Evolutionary conservation across 2,888 invertebrate species (phyloP).

Genomic region (Encarsia formosa): DNA sequence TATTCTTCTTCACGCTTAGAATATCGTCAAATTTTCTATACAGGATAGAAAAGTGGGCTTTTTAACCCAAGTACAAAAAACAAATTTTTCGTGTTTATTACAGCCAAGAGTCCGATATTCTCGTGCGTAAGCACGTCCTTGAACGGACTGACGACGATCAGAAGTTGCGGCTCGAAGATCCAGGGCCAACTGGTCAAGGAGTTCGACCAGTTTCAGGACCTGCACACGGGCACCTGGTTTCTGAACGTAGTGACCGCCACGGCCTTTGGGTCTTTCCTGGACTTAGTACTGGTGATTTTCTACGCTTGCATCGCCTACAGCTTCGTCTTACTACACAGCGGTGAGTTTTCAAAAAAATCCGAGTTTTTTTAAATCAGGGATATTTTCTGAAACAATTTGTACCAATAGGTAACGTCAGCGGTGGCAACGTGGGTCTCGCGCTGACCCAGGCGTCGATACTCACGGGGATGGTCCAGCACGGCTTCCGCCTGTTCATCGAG

Average conservation of each 20-base stretch:
- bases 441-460: slow-evolving; percentile 68
- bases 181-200: slow-evolving; percentile 67
- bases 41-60: too few relatives aligned
- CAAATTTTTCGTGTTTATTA: too few relatives aligned
- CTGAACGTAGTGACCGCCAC: slow-evolving; percentile 61
- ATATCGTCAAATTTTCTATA: too few relatives aligned
- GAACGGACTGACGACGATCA: slow-evolving; percentile 80
- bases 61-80: too few relatives aligned
- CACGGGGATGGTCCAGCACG: slow-evolving; percentile 76
- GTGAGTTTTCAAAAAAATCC: slow-evolving; percentile 49
- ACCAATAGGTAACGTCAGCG: slow-evolving; percentile 34
- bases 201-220: slow-evolving; percentile 67
- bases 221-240: slow-evolving; percentile 68
- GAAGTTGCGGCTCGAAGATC: slow-evolving; percentile 66
- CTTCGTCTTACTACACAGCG: slow-evolving; percentile 57
- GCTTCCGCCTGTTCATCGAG: slow-evolving; percentile 72
- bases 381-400: too few relatives aligned
- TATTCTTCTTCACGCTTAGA: too few relatives aligned
- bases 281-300: slow-evolving; percentile 66
- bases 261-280: slow-evolving; percentile 73
- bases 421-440: slow-evolving; percentile 68
- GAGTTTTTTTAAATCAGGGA: too few relatives aligned
- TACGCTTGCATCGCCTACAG: slow-evolving; percentile 62
- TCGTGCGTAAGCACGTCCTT: slow-evolving; percentile 83
- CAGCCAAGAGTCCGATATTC: slow-evolving; percentile 82